Conservation (phyloP, 53 echinoderm and acorn worm species). For the Patiria pectinifera region DNA sequence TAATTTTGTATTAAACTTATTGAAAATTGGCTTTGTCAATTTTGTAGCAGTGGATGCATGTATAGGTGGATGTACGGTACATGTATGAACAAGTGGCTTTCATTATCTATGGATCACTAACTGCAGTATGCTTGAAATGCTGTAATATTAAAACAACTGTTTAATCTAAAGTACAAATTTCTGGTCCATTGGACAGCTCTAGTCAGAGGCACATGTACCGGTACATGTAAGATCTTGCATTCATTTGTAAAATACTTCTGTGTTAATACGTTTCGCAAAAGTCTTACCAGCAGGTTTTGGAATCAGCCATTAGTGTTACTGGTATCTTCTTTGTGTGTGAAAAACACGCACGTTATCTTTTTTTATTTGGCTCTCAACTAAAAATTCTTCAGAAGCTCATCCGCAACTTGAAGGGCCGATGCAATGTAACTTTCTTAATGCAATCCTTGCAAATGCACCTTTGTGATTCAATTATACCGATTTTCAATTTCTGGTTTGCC, state of each 20-base stretch:
- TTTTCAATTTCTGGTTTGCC: too few relatives aligned
- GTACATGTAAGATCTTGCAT: neutral
- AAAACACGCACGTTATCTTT: too few relatives aligned
- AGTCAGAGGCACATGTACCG: neutral
- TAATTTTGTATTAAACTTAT: too few relatives aligned
- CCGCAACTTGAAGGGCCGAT: too few relatives aligned
- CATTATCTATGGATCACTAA: constrained; percentile 57
- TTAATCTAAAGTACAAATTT: constrained; percentile 63
- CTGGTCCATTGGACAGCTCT: constrained; percentile 14
- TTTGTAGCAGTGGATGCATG: neutral
- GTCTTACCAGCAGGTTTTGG: neutral
- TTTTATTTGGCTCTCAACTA: too few relatives aligned
- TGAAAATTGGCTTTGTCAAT: too few relatives aligned
- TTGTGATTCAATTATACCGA: too few relatives aligned
- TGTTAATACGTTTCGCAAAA: neutral
- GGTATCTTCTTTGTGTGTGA: too few relatives aligned
- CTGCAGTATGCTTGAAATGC: constrained; percentile 45
- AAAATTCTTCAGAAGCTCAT: too few relatives aligned
- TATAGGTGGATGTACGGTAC: neutral
- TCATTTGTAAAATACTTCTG: neutral
- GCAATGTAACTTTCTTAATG: too few relatives aligned
- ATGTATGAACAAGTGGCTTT: constrained; percentile 50
- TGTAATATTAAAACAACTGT: constrained; percentile 55
- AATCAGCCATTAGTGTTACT: too few relatives aligned
- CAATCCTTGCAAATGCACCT: too few relatives aligned